phyloP scores from a whole-genome alignment of 2,888 invertebrate genomes.

The Xiphydria camelus region DNA sequence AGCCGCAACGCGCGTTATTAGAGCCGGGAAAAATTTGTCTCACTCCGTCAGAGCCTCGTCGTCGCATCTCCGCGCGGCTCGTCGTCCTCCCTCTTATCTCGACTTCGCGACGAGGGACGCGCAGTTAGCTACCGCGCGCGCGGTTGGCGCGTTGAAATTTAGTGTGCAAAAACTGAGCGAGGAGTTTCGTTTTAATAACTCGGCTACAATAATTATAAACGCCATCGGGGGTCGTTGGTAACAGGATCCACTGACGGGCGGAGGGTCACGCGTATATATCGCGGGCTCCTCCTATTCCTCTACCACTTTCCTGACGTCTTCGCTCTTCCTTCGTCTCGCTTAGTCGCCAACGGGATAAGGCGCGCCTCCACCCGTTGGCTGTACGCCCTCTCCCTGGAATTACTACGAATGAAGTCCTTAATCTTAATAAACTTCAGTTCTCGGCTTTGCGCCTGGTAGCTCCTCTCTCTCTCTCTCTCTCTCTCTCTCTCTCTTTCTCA shows the following conservation, averaged over 20 bases:
- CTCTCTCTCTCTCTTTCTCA: background rate
- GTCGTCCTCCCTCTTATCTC: background rate
- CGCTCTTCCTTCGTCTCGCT: too few species aligned
- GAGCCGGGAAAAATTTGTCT: background rate
- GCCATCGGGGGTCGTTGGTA: conserved; percentile 13
- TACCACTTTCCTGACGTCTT: too few species aligned
- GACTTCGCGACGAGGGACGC: background rate
- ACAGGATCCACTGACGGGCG: too few species aligned
- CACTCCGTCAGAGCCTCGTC: background rate
- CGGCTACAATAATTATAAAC: conserved; percentile 26
- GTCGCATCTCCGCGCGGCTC: too few species aligned
- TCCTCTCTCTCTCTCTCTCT: conserved; percentile 3
- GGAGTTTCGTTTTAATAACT: conserved; percentile 11
- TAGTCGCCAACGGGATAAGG: too few species aligned
- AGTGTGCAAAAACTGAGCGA: conserved; percentile 2
- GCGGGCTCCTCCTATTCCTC: too few species aligned
- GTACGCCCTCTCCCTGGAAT: conserved; percentile 28
- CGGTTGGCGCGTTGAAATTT: background rate
- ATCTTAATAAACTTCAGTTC: conserved; percentile 55
- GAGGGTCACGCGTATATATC: too few species aligned
- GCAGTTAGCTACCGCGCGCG: conserved; percentile 1
- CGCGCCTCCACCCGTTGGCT: background rate
- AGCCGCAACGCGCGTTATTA: background rate
- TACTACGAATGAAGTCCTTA: conserved; percentile 53
- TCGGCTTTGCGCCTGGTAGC: conserved; percentile 15